A percentile compares a stretch with the other conserved stretches of the same genome.
phyloP scores from a whole-genome alignment of 2,113 vertebrate species.

The Thalassarche chlororhynchos region DNA sequence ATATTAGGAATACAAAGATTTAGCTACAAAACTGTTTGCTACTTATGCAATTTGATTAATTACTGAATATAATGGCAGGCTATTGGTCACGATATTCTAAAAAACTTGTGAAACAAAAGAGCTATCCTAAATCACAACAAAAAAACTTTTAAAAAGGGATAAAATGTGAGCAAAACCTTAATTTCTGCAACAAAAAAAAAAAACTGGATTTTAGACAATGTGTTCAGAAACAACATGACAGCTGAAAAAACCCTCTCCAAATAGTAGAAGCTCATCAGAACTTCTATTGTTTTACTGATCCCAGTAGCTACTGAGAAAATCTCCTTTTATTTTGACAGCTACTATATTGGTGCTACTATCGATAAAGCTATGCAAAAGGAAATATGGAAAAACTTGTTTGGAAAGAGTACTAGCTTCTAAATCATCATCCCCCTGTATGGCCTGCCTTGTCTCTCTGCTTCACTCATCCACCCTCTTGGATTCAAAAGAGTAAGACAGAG shows the following conservation, averaged over 20 bases:
- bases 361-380: neutral
- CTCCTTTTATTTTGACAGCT: neutral
- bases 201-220: neutral
- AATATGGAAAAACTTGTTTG: neutral
- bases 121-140: neutral
- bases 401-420: neutral
- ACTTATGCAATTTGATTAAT: neutral
- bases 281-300: neutral
- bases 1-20: neutral
- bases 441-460: neutral
- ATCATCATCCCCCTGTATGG: neutral
- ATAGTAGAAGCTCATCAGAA: neutral
- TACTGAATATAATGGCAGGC: neutral
- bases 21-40: neutral
- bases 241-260: neutral
- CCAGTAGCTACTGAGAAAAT: neutral
- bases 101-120: neutral
- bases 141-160: neutral
- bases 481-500: neutral
- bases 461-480: neutral
- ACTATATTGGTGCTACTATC: neutral
- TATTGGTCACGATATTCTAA: neutral
- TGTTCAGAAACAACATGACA: neutral
- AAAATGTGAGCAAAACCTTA: neutral
- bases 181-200: neutral